Conservation (phyloP, 2,888 invertebrate genomes). For the Vandiemenella viatica region DNA sequence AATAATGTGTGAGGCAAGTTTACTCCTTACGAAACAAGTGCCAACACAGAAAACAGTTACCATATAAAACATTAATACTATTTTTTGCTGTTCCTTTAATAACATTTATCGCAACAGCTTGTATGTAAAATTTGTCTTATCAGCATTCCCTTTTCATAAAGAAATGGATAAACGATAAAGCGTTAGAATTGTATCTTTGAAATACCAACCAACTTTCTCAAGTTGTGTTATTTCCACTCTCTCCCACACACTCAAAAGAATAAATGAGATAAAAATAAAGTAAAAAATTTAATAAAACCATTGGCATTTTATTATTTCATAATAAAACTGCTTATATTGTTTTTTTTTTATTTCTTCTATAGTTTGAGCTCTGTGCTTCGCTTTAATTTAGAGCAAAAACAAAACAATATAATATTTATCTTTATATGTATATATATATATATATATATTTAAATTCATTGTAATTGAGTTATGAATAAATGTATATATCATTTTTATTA, state of each 20-base stretch:
- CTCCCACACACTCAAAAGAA: not conserved
- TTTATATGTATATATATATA: constrained; percentile 7
- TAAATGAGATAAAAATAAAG: not conserved
- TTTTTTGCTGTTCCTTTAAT: constrained; percentile 6
- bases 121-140: constrained; percentile 7
- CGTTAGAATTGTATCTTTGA: constrained; percentile 31
- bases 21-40: not conserved
- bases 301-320: constrained; percentile 4
- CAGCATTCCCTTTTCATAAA: constrained; percentile 18
- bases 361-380: constrained; percentile 5
- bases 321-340: constrained; percentile 9
- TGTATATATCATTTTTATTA: constrained; percentile 9
- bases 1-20: constrained; percentile 2
- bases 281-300: constrained; percentile 1
- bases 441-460: not conserved
- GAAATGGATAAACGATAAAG: constrained; percentile 28
- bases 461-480: constrained; percentile 7
- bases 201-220: constrained; percentile 8
- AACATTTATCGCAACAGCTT: constrained; percentile 13
- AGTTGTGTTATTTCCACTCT: constrained; percentile 6
- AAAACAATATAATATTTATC: constrained; percentile 10
- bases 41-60: not conserved
- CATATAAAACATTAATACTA: constrained; percentile 1
- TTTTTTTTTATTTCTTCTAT: not conserved
- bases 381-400: constrained; percentile 9